Evolutionary conservation across 2,888 invertebrate species (phyloP).

Genomic region (Xanthia togata): DNA sequence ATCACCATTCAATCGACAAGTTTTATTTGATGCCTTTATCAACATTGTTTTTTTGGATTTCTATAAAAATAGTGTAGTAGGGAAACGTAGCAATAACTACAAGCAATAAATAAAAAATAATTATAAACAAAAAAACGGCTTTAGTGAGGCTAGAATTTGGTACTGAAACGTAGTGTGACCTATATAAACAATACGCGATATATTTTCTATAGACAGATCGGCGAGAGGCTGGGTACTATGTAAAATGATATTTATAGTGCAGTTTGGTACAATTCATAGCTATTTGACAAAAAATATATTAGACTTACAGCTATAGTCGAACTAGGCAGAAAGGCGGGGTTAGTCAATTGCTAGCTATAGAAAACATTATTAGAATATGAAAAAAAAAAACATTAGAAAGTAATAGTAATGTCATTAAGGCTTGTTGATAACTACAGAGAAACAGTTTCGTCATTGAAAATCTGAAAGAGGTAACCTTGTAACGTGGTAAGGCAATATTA

Average conservation of each 20-base stretch:
- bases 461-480: conserved; percentile 76
- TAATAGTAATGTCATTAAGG: conserved; percentile 83
- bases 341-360: conserved; percentile 91
- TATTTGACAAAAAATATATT: conserved; percentile 84
- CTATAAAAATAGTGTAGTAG: conserved; percentile 80
- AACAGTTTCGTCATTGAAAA: conserved; percentile 79
- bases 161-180: conserved; percentile 85
- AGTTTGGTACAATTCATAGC: conserved; percentile 87
- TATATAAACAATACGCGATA: conserved; percentile 85
- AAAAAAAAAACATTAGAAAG: conserved; percentile 75
- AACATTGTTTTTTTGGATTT: conserved; percentile 70
- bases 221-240: conserved; percentile 81
- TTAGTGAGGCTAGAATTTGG: conserved; percentile 89
- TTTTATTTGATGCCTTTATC: conserved; percentile 65
- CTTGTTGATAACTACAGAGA: conserved; percentile 79
- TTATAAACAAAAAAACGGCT: conserved; percentile 80
- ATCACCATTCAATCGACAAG: conserved; percentile 38
- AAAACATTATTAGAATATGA: conserved; percentile 81
- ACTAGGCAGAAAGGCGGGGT: conserved; percentile 85
- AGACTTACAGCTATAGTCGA: conserved; percentile 86
- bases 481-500: conserved; percentile 77
- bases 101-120: conserved; percentile 85
- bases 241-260: conserved; percentile 78
- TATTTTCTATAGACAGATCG: conserved; percentile 86
- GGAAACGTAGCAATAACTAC: conserved; percentile 87